Conservation (phyloP, 2,888 invertebrate species). For the Tenthredo livida region DNA sequence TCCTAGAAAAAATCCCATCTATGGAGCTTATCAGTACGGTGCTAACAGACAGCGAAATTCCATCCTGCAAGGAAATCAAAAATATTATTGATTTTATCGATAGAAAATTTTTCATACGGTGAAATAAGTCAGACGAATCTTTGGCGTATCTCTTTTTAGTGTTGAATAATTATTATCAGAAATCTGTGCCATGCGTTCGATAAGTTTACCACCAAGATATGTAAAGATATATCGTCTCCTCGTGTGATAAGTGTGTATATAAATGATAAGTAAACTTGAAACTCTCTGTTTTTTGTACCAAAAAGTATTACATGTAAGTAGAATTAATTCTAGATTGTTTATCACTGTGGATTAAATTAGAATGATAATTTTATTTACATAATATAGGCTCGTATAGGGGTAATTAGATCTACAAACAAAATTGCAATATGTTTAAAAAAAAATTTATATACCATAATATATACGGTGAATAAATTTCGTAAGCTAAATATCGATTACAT, state of each 20-base stretch:
- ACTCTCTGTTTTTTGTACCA: slow-evolving; percentile 16
- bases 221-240: neutral
- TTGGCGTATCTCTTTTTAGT: neutral
- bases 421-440: neutral
- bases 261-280: slow-evolving; percentile 12
- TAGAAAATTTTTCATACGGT: neutral
- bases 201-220: no score
- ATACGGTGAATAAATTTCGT: neutral
- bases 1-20: slow-evolving; percentile 56
- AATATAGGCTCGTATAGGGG: neutral
- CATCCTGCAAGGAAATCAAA: neutral
- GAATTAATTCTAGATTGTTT: slow-evolving; percentile 4
- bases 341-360: neutral
- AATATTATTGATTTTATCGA: slow-evolving; percentile 21
- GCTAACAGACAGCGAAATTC: neutral
- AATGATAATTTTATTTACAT: neutral
- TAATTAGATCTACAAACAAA: neutral
- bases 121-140: neutral
- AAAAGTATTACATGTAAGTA: slow-evolving; percentile 34
- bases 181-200: neutral
- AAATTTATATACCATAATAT: neutral
- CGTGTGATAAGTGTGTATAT: neutral
- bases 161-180: neutral
- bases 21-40: slow-evolving; percentile 55
- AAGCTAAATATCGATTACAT: neutral